Evolutionary conservation across 2,113 vertebrate genomes (phyloP), one percentile per base, ranked within the genome.

Genomic region (Gambusia holbrooki): DNA sequence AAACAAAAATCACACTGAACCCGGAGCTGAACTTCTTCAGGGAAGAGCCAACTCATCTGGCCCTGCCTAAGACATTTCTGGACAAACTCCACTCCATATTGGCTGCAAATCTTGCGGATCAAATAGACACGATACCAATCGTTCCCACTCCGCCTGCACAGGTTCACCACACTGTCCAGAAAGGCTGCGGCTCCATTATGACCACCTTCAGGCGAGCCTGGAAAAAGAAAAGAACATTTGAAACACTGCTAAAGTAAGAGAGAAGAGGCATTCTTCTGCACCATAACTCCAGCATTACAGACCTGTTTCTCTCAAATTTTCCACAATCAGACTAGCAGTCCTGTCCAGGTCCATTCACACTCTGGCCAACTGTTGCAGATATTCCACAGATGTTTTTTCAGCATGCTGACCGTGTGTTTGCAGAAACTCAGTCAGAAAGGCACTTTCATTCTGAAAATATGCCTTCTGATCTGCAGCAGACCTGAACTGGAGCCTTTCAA

Each of bases 61-160:
- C 89, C 79, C 30, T 62, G 30, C 32, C 87, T 84, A 40, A 93
- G 91, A 51, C 96, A 88, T 45, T 89, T 93, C 92, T 95, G 95
- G 75, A 96, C 94, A 65, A 94, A 96, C 15, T 96, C 96, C 74
- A 97, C 86, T 3, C 97, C 97, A 0, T 86, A 67, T 35, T 92
- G 95, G 83, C 90, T 95, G 61, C 93, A 82, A 1, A 97, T 92
- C 75, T 93, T 97, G 61, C 98, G 93, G 62, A 97, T 89, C 66
- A 99, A 92, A 90, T 96, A 99, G 75, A 99, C 92, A 0, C 88
- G 79, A 82, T 95, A 94, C 97, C 98, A 99, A 87, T 96, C 90
- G 0, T 98, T 97, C 15, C 58, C 33, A 48, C 83, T 40, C 0
- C 0, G 71, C 5, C 4, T 10, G 27, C 96, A 97, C 79, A 99